Conservation (phyloP, 1,140 invertebrate species). For the Drosophila micromelanica region DNA sequence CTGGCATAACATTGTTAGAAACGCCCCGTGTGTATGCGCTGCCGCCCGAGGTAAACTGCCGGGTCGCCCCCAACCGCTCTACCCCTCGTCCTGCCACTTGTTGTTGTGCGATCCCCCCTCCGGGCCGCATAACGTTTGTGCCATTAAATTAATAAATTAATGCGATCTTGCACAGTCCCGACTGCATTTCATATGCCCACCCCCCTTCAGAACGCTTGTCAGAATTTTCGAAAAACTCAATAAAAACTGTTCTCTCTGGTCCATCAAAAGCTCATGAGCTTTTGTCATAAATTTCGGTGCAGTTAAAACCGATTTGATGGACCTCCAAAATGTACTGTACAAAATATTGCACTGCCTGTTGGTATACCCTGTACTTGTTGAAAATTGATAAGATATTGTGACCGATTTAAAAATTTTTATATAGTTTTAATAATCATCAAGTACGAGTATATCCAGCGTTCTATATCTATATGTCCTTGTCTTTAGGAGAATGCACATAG, state of each 20-base stretch:
- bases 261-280: conserved; percentile 50
- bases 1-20: conserved; percentile 84
- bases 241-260: conserved; percentile 46
- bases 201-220: conserved; percentile 43
- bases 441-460: no score
- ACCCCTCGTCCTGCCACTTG: background rate
- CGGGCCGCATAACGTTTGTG: conserved; percentile 73
- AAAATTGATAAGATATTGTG: background rate
- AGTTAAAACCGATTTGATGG: conserved; percentile 23
- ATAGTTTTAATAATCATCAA: no score
- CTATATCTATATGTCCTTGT: no score
- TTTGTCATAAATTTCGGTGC: conserved; percentile 60
- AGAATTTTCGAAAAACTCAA: conserved; percentile 74
- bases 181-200: conserved; percentile 25
- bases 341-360: conserved; percentile 31
- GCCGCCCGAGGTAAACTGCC: conserved; percentile 7
- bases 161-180: conserved; percentile 66
- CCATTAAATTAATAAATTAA: conserved; percentile 85
- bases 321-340: background rate
- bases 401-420: no score
- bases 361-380: conserved; percentile 1
- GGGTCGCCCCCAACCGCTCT: background rate
- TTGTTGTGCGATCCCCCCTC: conserved; percentile 5
- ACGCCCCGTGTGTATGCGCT: conserved; percentile 77
- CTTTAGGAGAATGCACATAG: no score